Evolutionary conservation across 2,113 vertebrate species (phyloP), one percentile per base, ranked within the genome.

Genomic region (Heterotilapia buettikoferi): DNA sequence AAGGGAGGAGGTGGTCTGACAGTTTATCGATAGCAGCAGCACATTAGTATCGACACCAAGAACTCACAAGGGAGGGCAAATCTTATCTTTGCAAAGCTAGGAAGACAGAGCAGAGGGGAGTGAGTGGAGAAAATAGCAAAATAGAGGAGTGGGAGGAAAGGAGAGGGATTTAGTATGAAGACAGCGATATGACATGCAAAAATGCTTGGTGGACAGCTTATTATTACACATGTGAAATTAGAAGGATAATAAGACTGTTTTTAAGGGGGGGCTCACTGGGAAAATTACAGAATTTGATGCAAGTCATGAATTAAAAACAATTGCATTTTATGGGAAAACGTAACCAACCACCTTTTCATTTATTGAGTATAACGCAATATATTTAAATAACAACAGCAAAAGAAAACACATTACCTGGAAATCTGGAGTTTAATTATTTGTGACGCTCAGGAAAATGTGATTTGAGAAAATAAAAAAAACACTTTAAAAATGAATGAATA

Each of bases 41-140:
- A 93, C 92, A 94, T 96, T 94, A 93, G 89, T 96, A 96, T 95
- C 83, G 93, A 96, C 94, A 96, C 80, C 59, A 87, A 89, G 89
- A 92, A 93, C 83, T 93, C 94, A 87, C 84, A 19, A 57, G 94
- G 95, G 92, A 93, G 84, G 88, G 92, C 50, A 59, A 68, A 92
- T 93, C 95, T 97, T 96, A 96, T 96, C 96, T 94, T 93, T 89
- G 90, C 88, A 88, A 91, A 94, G 92, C 89, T 92, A 89, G 86
- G 90, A 92, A 91, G 93, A 94, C 91, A 90, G 92, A 88, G 61
- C 85, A 93, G 91, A 89, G 87, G 79, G 84, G 87, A 88, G 79
- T 71, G 78, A 76, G 78, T 53, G 82, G 78, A 90, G 92, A 92
- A 90, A 93, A 91, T 89, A 84, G 91, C 63, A 83, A 86, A 86